phyloP scores from a whole-genome alignment of 2,888 invertebrate species.

The Heteromurus nitidus region DNA sequence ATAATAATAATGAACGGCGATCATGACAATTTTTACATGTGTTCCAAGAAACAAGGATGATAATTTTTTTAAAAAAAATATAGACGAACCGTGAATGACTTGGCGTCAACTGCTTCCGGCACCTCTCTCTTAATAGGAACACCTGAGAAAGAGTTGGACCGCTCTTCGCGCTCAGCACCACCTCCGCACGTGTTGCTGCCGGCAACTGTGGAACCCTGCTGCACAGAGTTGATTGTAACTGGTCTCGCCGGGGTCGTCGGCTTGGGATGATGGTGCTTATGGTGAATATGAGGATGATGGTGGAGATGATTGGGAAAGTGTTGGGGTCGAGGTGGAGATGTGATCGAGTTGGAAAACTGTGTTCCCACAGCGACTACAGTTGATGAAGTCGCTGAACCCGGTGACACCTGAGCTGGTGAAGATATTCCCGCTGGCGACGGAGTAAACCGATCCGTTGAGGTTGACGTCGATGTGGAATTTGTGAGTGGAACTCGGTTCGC shows the following conservation, averaged over 20 bases:
- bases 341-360: conserved; percentile 18
- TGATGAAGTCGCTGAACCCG: conserved; percentile 1
- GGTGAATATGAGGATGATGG: conserved; percentile 22
- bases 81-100: conserved; percentile 27
- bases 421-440: background rate
- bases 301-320: conserved; percentile 6
- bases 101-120: conserved; percentile 27
- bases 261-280: background rate
- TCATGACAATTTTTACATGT: background rate
- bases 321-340: background rate
- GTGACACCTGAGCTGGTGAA: background rate
- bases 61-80: background rate
- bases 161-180: too few species aligned
- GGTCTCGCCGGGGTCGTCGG: background rate
- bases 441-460: conserved; percentile 34
- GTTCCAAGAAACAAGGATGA: background rate
- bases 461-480: conserved; percentile 52
- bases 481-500: background rate
- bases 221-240: background rate
- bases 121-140: conserved; percentile 34
- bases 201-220: background rate
- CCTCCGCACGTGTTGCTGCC: too few species aligned
- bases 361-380: conserved; percentile 32
- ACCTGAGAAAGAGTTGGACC: too few species aligned
- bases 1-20: background rate